Percentiles rank a stretch among this genome's conserved stretches.
phyloP scores from a whole-genome alignment of 2,113 vertebrate genomes.

The Ochotona curzoniae region DNA sequence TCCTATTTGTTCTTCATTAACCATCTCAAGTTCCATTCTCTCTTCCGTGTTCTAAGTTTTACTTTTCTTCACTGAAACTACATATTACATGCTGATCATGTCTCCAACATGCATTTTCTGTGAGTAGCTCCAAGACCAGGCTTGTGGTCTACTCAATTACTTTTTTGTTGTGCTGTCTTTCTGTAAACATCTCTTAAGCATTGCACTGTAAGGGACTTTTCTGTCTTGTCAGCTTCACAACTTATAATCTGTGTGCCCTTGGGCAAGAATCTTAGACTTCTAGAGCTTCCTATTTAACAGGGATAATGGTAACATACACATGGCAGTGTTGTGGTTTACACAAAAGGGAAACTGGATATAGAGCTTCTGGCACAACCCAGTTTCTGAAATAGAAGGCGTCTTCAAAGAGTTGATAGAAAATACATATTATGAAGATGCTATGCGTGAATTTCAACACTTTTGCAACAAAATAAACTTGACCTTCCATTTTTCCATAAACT shows the following conservation, averaged over 20 bases:
- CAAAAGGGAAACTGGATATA: background rate
- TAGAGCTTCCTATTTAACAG: background rate
- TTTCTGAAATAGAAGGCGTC: background rate
- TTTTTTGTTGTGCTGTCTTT: background rate
- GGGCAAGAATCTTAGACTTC: background rate
- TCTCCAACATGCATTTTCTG: background rate
- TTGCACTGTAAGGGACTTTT: background rate
- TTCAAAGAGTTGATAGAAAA: no score
- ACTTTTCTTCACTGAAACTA: background rate
- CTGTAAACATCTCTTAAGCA: background rate
- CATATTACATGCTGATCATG: background rate
- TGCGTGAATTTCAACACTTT: no score
- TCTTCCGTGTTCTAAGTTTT: background rate
- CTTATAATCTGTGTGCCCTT: background rate
- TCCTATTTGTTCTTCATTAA: background rate
- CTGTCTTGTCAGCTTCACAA: background rate
- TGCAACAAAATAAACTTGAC: no score
- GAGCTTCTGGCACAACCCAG: background rate
- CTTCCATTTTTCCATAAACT: no score
- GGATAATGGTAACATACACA: background rate
- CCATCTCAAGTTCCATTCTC: background rate
- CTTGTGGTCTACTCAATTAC: background rate
- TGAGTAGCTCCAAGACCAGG: background rate
- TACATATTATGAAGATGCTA: no score
- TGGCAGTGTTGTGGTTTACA: accelerated